Base-by-base conservation (phyloP, 2,888 invertebrate species). In the Drosophila melanocephala region DNA sequence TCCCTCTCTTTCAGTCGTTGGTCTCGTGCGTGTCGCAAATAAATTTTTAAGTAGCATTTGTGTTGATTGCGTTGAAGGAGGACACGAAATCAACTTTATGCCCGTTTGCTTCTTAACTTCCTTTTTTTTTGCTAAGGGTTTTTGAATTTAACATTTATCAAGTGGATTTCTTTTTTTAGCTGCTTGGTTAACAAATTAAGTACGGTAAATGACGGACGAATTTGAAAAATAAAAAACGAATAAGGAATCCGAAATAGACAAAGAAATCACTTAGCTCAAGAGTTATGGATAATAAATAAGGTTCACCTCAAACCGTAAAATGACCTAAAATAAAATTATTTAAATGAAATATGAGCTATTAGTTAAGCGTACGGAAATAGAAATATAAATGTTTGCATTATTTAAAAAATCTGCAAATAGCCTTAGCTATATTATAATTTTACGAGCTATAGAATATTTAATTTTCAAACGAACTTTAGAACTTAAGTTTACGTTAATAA, bases 11-110 rank as follows among this genome's bases (percentile, higher is more conserved):
- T 50, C 52, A 58, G 53, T 72, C 32, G 79, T 75, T 71, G 59
- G 83, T 83, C 78, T 83, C 82, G 83, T 90, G 84, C 87, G 84
- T 89, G 84, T 87, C 65, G 89, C 91, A 87, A 87, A 87, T 87
- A 87, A 87, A 87, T 90, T 87, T 90, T 90, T 90, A 90, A 87
- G 91, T 87, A 90, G 87, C 91, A 89, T 87, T 90, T 89, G 89
- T 84, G 84, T 90, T 87, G 87, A 90, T 90, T 89, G 87, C 91
- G 78, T 86, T 89, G 87, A 89, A 90, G 81, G 82, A 77, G 89
- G 87, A 90, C 80, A 90, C 83, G 74, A 79, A 76, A 79, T 50
- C 78, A 79, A 79, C 67, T 74, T 78, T 71, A 73, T 78, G 68
- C 77, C 61, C 70, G 69, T 60, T 60, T 61, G 58, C 63, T 51